Conservation (phyloP, 2,797 vertebrate genomes). For the Telmatherina bonti region DNA sequence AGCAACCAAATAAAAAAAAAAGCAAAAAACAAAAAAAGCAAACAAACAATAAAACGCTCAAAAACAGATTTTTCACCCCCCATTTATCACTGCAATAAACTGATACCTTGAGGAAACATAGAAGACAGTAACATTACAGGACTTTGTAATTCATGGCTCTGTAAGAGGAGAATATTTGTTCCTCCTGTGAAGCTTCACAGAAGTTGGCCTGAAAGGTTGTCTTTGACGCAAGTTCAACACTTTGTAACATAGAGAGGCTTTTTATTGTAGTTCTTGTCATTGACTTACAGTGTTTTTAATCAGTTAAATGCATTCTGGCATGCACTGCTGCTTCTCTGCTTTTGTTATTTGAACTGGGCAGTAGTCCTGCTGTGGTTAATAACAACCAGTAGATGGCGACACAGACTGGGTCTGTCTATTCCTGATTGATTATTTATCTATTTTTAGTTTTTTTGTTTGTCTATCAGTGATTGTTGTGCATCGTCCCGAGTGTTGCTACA, state of each 20-base stretch:
- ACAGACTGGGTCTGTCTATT: conserved; percentile 44
- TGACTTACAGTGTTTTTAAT: background rate
- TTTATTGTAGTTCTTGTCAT: conserved; percentile 20
- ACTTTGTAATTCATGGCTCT: background rate
- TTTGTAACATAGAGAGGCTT: background rate
- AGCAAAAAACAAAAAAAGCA: too few species aligned
- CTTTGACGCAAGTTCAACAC: conserved; percentile 8
- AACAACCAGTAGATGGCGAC: conserved; percentile 68
- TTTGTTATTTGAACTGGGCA: background rate
- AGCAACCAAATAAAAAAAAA: too few species aligned
- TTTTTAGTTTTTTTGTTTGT: background rate
- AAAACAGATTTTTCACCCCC: too few species aligned
- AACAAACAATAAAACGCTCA: too few species aligned
- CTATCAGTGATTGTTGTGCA: background rate
- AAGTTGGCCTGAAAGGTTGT: background rate
- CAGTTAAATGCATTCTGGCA: background rate
- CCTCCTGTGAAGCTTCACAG: background rate
- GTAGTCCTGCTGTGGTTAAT: conserved; percentile 27
- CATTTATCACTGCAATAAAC: too few species aligned
- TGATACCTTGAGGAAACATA: background rate
- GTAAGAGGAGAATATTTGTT: background rate
- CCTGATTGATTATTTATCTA: background rate
- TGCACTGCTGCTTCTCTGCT: background rate
- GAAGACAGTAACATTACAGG: background rate
- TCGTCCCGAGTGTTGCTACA: background rate